Percentiles rank a stretch among this genome's conserved stretches.
These are phyloP conservation scores for Scaptomyza cyrtandrae DNA, from an alignment of 2,888 invertebrate species.

Conservation along the genomic window DNA sequence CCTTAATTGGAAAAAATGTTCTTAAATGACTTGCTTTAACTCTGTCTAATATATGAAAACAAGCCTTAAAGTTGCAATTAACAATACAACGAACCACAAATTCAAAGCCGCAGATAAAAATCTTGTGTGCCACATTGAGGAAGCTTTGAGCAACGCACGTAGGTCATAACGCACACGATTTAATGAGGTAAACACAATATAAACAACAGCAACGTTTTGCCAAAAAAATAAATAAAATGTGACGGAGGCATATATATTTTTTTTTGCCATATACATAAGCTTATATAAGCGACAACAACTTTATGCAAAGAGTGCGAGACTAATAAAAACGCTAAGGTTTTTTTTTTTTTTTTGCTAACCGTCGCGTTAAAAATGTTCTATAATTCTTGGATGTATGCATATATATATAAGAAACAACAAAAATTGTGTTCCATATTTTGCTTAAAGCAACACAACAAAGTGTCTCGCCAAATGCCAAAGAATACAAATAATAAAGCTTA, in stretches of 20 bases:
- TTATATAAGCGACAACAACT: slow-evolving; percentile 27
- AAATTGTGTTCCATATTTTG: neutral
- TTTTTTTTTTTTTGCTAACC: too few relatives aligned
- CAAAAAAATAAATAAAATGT: slow-evolving; percentile 21
- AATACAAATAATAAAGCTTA: neutral
- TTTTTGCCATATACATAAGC: slow-evolving; percentile 19
- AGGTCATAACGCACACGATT: slow-evolving; percentile 69
- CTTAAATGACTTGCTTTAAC: too few relatives aligned
- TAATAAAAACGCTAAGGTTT: neutral
- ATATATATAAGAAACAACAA: too few relatives aligned
- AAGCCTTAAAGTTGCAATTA: slow-evolving; percentile 31
- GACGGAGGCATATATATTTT: slow-evolving; percentile 14
- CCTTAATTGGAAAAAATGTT: too few relatives aligned
- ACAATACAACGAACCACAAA: slow-evolving; percentile 47
- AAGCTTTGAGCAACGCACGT: slow-evolving; percentile 58
- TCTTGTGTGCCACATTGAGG: slow-evolving; percentile 39
- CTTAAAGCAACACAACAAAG: slow-evolving; percentile 5
- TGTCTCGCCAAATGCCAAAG: neutral
- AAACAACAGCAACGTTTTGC: slow-evolving; percentile 24
- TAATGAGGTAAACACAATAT: slow-evolving; percentile 37
- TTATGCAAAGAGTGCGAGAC: slow-evolving; percentile 20
- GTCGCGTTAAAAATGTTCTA: too few relatives aligned
- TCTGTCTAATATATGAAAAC: slow-evolving; percentile 1
- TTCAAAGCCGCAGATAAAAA: slow-evolving; percentile 19
- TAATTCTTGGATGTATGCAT: too few relatives aligned